Conservation (phyloP, 1,140 invertebrate genomes). For the Tetramorium simillimum region DNA sequence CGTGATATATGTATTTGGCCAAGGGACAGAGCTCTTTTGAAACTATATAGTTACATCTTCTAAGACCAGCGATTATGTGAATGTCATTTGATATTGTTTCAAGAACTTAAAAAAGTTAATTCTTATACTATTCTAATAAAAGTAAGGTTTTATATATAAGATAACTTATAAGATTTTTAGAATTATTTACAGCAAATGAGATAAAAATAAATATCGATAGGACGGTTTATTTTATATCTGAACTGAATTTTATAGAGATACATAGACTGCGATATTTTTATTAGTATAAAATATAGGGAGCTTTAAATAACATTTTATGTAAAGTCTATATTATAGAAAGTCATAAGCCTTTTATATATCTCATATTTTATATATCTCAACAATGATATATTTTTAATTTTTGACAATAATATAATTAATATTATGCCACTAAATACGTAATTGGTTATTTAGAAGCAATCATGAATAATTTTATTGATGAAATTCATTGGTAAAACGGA, state of each 20-base stretch:
- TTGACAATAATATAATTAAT: background rate
- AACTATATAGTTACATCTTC: background rate
- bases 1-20: background rate
- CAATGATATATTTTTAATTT: too few species aligned
- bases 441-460: background rate
- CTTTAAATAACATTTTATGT: too few species aligned
- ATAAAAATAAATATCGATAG: too few species aligned
- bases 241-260: too few species aligned
- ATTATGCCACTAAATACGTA: background rate
- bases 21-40: constrained; percentile 8
- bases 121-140: background rate
- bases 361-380: too few species aligned
- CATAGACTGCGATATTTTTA: too few species aligned
- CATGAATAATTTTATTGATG: background rate
- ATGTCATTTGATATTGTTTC: background rate
- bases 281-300: too few species aligned
- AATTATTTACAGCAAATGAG: background rate
- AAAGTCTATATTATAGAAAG: too few species aligned
- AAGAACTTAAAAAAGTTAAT: background rate
- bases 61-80: background rate
- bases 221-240: too few species aligned
- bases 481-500: background rate
- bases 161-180: background rate
- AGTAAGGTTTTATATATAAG: background rate
- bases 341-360: too few species aligned